These are phyloP conservation scores for Embidobia sp. DNA, from an alignment of 2,888 invertebrate genomes.

Conservation along the genomic window DNA sequence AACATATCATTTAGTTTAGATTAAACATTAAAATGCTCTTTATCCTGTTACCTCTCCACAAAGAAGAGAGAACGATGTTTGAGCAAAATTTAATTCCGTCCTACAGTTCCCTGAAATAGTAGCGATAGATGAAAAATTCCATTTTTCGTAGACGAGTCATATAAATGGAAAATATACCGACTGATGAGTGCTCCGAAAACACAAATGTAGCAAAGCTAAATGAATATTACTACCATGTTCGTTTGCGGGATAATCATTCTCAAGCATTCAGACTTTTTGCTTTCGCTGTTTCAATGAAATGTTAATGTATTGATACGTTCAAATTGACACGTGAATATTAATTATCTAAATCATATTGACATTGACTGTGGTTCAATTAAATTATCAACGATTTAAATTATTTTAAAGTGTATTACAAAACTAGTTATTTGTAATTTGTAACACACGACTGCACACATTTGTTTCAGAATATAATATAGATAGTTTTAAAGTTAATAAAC, in stretches of 20 bases:
- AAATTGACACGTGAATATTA: background rate
- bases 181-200: conserved; percentile 62
- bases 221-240: conserved; percentile 61
- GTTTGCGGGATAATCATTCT: conserved; percentile 47
- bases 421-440: too few species aligned
- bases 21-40: conserved; percentile 49
- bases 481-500: too few species aligned
- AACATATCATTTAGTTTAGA: conserved; percentile 51
- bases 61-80: conserved; percentile 50
- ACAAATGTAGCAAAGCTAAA: conserved; percentile 58
- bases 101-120: conserved; percentile 49
- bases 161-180: conserved; percentile 62
- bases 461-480: too few species aligned
- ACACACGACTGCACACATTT: too few species aligned
- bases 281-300: conserved; percentile 47
- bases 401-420: too few species aligned
- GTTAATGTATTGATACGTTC: conserved; percentile 43
- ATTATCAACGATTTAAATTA: too few species aligned
- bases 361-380: too few species aligned
- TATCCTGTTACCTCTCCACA: conserved; percentile 39
- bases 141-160: conserved; percentile 60
- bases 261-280: conserved; percentile 41
- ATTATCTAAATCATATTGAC: too few species aligned
- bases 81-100: conserved; percentile 56
- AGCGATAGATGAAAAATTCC: conserved; percentile 59